A percentile compares a stretch with the other conserved stretches of the same genome.
phyloP scores from a whole-genome alignment of 2,888 invertebrate genomes.

The Pemphredon lugubris region DNA sequence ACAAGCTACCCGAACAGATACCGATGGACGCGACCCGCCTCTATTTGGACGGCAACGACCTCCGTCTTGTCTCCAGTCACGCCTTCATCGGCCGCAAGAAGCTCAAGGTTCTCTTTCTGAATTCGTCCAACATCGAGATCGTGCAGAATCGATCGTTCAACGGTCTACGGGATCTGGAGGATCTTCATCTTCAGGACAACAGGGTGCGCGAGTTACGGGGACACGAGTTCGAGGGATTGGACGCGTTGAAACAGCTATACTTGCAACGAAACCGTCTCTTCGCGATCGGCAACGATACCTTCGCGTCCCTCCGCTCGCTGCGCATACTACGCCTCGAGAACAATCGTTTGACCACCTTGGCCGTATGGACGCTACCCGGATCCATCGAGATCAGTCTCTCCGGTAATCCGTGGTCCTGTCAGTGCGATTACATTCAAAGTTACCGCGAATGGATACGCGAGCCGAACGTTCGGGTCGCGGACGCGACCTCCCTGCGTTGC shows the following conservation, averaged over 20 bases:
- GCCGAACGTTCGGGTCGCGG: conserved; percentile 85
- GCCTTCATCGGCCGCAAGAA: conserved; percentile 93
- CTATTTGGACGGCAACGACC: conserved; percentile 92
- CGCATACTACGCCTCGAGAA: conserved; percentile 87
- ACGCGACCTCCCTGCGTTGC: conserved; percentile 86
- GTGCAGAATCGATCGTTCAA: conserved; percentile 93
- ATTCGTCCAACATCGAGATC: conserved; percentile 89
- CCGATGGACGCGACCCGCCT: conserved; percentile 96
- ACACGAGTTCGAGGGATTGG: conserved; percentile 91
- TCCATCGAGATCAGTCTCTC: conserved; percentile 85
- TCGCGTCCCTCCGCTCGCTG: conserved; percentile 85
- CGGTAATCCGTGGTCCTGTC: conserved; percentile 91
- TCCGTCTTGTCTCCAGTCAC: conserved; percentile 89
- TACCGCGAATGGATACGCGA: conserved; percentile 89
- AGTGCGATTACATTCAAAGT: conserved; percentile 89
- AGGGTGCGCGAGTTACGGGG: conserved; percentile 87
- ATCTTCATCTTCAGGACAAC: conserved; percentile 90
- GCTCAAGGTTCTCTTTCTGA: conserved; percentile 88
- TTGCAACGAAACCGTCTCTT: conserved; percentile 89
- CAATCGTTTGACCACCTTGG: conserved; percentile 87
- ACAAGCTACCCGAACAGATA: conserved; percentile 89
- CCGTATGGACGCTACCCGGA: conserved; percentile 88
- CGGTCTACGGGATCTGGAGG: conserved; percentile 89
- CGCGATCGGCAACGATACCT: conserved; percentile 87
- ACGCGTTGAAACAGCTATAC: conserved; percentile 87